Evolutionary conservation across 2,888 invertebrate genomes (phyloP), one percentile per base, ranked within the genome.

Genomic region (Cyrtodaria siliqua): DNA sequence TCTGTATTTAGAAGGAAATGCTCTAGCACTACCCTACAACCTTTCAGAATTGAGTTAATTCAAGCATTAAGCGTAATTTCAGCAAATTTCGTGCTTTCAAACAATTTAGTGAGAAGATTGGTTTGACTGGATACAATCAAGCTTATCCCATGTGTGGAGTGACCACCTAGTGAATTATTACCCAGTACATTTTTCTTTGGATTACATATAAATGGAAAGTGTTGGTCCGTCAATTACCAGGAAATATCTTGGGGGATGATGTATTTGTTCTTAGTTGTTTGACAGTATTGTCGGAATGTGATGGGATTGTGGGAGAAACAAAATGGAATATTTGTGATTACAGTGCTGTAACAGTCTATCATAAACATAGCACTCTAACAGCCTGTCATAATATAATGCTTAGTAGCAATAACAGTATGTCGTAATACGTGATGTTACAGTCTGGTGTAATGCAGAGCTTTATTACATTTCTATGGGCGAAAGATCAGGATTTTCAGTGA

Each of bases 1-100:
- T n/a, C n/a, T n/a, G n/a, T n/a, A n/a, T n/a, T n/a, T n/a, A n/a
- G 64, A 60, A 56, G 69, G 73, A 71, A 72, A 47, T 53, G 57
- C 50, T 61, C 56, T 33, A 38, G 63, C 62, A 49, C 53, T 33
- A 29, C 29, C 26, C 67, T 72, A 16, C 40, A 38, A 12, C 40
- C 16, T 38, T 16, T 38, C n/a, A n/a, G n/a, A n/a, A 73, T 73
- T 73, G 57, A 70, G 80, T 76, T 80, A 73, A 76, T 80, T 80
- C 80, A 80, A 53, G 80, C 80, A 77, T 80, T 80, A 76, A 73
- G 73, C 70, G 76, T 75, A 75, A 80, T 76, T 75, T 80, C 67
- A 67, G 66, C 73, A 63, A 76, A 69, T 73, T 73, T 70, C 70
- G 71, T 71, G 79, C 79, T 79, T 79, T 79, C 79, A 79, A 79